These are phyloP conservation scores for Invenusta paracnida DNA, from an alignment of 2,888 invertebrate species.

Conservation along the genomic window DNA sequence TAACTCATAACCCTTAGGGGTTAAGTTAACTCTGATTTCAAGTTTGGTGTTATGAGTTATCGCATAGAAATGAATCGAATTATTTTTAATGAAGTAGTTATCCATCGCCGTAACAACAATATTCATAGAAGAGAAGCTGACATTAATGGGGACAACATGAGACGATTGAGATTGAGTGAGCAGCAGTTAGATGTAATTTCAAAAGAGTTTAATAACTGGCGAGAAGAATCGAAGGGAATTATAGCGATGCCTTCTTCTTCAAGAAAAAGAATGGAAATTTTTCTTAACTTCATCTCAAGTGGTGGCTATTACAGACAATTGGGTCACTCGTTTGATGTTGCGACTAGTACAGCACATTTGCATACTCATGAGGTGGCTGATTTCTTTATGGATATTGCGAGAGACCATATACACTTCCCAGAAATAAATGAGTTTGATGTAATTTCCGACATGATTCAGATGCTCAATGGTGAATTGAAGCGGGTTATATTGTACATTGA, in stretches of 20 bases:
- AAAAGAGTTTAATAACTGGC: background rate
- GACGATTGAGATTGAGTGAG: background rate
- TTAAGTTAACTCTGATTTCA: constrained; percentile 25
- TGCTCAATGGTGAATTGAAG: background rate
- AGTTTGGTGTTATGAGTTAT: constrained; percentile 29
- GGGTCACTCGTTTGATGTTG: background rate
- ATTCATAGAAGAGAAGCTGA: background rate
- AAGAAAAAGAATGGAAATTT: background rate
- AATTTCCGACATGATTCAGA: background rate
- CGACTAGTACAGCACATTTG: background rate
- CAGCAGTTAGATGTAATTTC: background rate
- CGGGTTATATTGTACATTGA: background rate
- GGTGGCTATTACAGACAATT: background rate
- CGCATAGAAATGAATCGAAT: constrained; percentile 9
- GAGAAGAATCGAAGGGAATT: background rate
- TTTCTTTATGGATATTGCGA: background rate
- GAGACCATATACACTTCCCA: background rate
- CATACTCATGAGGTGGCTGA: background rate
- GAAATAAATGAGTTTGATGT: background rate
- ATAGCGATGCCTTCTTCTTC: background rate
- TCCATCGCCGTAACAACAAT: background rate
- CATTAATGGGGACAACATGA: background rate
- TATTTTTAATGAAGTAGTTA: background rate
- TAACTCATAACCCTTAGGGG: constrained; percentile 16
- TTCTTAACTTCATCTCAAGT: background rate